Evolutionary conservation across 2,888 invertebrate species (phyloP), one percentile per base, ranked within the genome.

Genomic region (Miltochrista miniata): DNA sequence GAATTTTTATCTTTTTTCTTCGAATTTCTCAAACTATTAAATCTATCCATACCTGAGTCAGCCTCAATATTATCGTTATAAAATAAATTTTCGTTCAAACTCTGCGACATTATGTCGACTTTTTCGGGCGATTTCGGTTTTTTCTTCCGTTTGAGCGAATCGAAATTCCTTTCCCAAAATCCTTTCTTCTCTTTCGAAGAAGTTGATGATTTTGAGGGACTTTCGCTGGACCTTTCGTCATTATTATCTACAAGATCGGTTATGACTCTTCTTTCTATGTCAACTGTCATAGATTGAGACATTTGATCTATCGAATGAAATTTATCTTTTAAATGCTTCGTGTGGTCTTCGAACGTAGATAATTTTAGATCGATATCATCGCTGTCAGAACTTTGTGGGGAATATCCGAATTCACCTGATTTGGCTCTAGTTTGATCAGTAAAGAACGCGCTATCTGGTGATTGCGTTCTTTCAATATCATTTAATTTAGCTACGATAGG

Each of bases 401-500:
- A 90, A 54, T 90, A 90, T 0, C 90, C 87, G 44, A 90, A 92
- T 59, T 92, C 89, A 0, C 90, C 89, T 0, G 91, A 88, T 51
- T 92, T 92, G 0, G 90, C 78, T 71, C 92, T 80, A 0, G 91
- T 92, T 62, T 93, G 92, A 52, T 93, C 93, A 12, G 93, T 93
- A 34, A 92, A 93, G 58, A 93, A 93, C 0, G 89, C 90, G 29
- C 89, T 90, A 45, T 92, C 91, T 0, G 90, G 90, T 0, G 90
- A 90, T 34, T 90, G 91, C 0, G 90, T 83, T 64, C 91, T 71
- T 70, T 90, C 91, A 0, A 88, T 76, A 54, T 89, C 89, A 48
- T 88, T 90, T 1, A 91, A 60, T 52, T 87, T 90, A 0, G 72
- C 57, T 2, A 89, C 85, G 3, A 90, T 76, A 7, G 88, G 87